Evolutionary conservation across 1,140 invertebrate species (phyloP), one percentile per base, ranked within the genome.

Genomic region (Cylas formicarius): DNA sequence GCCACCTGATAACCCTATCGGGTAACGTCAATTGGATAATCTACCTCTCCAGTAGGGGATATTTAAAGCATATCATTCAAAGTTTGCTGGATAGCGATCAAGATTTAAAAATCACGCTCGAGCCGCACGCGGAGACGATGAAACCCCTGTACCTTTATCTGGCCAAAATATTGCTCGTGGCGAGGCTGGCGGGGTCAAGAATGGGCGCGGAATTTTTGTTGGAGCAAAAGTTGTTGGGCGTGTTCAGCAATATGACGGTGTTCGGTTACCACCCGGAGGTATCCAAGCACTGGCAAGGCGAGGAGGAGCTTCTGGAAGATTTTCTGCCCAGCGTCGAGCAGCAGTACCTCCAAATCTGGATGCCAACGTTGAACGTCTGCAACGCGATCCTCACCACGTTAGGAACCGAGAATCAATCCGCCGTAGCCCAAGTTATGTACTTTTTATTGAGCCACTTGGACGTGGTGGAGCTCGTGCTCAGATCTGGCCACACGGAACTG

Each of bases 81-180:
- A 83, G 81, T 45, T 59, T 95, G 18, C 55, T 80, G 23, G 78
- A 84, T 39, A 82, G 86, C 31, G 83, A 92, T 61, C 72, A 74
- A 28, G 72, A 81, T 20, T 64, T 95, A 1, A 73, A 77, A 50
- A 68, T 72, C 33, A 73, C 87, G 10, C 60, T 93, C 13, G 79
- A 82, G 46, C 73, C 80, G 2, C 72, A 74, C 20, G 79, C 82
- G 1, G 76, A 80, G 24, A 78, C 80, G 8, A 68, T 93, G 17
- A 75, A 82, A 42, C 77, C 81, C 1, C 66, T 93, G 0, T 94
- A 90, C 69, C 75, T 93, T 1, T 93, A 89, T 67, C 85, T 91
- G 62, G 84, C 87, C 0, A 88, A 89, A 66, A 84, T 93, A 80
- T 76, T 86, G 34, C 72, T 91, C 39, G 72, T 94, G 10, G 77